Percentiles rank a stretch among this genome's conserved stretches.
These are phyloP conservation scores for Propithecus deckenii DNA, from an alignment of 2,797 vertebrate species.

Conservation along the genomic window DNA sequence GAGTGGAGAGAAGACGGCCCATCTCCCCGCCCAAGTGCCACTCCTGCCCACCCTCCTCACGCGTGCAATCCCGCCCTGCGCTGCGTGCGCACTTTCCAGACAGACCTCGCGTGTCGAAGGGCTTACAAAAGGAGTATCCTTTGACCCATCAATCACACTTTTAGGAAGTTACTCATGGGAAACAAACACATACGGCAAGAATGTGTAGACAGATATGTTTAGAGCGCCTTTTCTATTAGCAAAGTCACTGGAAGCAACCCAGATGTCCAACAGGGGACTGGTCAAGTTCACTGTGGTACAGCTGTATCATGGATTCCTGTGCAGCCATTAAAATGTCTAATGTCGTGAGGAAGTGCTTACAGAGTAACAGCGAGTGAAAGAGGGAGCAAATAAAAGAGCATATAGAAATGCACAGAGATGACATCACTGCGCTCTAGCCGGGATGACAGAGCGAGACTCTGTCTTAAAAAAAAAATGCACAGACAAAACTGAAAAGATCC, in stretches of 20 bases:
- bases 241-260: not conserved
- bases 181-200: not conserved
- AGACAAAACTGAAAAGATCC: not conserved
- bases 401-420: not conserved
- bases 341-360: not conserved
- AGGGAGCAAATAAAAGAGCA: not conserved
- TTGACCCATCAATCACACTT: not conserved
- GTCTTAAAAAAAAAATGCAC: not conserved
- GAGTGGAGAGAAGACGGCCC: not conserved
- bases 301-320: not conserved
- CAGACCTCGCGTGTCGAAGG: no score
- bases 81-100: no score
- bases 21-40: no score
- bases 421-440: not conserved
- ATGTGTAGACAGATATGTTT: not conserved
- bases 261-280: not conserved
- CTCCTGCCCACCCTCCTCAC: not conserved
- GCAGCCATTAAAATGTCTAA: not conserved
- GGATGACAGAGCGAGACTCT: not conserved
- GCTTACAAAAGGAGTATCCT: not conserved
- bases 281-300: not conserved
- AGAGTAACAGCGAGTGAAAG: not conserved
- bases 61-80: no score
- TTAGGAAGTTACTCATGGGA: not conserved
- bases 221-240: not conserved